Evolutionary conservation across 2,113 vertebrate genomes (phyloP).

Genomic region (Manacus vitellinus): DNA sequence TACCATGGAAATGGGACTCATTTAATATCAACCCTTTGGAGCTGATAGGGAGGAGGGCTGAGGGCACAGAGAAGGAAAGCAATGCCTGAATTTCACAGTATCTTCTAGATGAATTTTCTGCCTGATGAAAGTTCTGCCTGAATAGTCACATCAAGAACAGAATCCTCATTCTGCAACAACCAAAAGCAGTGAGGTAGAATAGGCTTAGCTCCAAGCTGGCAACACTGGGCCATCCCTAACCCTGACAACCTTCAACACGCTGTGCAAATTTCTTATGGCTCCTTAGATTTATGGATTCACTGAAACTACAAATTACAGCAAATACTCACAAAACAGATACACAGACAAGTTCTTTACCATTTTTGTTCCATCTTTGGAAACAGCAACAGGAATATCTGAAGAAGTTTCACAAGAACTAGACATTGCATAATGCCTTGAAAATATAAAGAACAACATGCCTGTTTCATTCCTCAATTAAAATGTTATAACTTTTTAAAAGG

Average conservation of each 20-base stretch:
- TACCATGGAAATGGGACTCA: neutral
- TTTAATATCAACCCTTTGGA: neutral
- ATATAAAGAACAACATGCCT: neutral
- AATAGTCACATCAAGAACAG: neutral
- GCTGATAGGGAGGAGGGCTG: fast-evolving
- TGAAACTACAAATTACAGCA: neutral
- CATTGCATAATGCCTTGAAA: neutral
- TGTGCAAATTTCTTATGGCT: neutral
- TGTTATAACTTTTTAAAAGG: neutral
- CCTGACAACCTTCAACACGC: neutral
- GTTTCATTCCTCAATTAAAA: neutral
- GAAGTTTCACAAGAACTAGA: neutral
- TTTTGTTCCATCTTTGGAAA: neutral
- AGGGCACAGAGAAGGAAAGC: neutral
- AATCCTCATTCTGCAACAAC: neutral
- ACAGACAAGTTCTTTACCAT: neutral
- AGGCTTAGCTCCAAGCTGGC: neutral
- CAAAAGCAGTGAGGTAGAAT: neutral
- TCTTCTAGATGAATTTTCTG: neutral
- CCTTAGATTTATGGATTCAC: neutral
- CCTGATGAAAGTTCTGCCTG: neutral
- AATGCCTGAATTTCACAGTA: fast-evolving
- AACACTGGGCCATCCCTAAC: neutral
- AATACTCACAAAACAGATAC: neutral
- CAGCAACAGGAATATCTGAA: neutral